Evolutionary conservation across 30 jellyfish, hydroid and myxozoan genomes (phyloP), one percentile per base, ranked within the genome.

Genomic region (Hydractinia symbiolongicarpus): DNA sequence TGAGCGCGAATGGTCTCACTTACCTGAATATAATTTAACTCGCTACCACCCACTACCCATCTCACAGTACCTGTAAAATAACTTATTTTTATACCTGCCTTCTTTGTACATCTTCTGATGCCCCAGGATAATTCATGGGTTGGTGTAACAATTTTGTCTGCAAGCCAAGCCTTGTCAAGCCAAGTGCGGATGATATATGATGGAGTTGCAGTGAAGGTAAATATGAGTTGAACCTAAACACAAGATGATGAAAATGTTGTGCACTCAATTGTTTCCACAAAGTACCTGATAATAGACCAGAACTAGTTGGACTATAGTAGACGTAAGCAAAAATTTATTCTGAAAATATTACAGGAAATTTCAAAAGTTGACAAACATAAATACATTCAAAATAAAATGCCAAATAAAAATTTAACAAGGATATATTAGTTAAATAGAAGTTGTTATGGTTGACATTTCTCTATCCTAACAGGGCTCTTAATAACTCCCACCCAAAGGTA

Each of bases 111-210:
- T 54, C 72, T 10, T 61, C 84, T 5, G 95, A 84, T 1, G 82
- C 71, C 54, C 69, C 67, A 53, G 75, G 86, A 81, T 21, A 84
- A 56, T 71, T 57, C n/a, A 90, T 53, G 10, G 86, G 69, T 5
- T 81, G 84, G 66, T 81, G 61, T 53, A 90, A 61, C 16, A 86
- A 81, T 6, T 93, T 93, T 11, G 86, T 54, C 30, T 87, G 97
- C 67, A 90, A 67, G 13, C 95, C 97, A 4, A 90, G 62, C 76
- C 97, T 87, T 53, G 90, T 76, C 66, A 90, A 55, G 21, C 97
- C 97, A n/a, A 79, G 77, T n/a, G 92, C 85, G 6, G 97, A 86
- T 50, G 80, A 54, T 64, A 90, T 61, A 55, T 87, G 97, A 8
- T 85, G 88, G 66, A 76, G 81, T 55, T 90, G 97, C 89, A 84